Conservation (phyloP, 2,113 vertebrate species). For the Bufo gargarizans region DNA sequence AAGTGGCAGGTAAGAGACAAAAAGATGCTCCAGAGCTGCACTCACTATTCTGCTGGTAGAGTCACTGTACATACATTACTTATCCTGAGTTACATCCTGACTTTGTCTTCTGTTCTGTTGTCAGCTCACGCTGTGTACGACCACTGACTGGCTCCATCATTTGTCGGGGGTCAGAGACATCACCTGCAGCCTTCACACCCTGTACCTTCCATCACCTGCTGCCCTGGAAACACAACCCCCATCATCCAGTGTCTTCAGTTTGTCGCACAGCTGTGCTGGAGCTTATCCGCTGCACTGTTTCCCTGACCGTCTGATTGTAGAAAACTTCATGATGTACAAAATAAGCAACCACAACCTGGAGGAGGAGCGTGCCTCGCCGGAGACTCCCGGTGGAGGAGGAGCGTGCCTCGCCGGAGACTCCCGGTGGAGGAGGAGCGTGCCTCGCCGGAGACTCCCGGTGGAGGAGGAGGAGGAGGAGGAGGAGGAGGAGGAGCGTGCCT, state of each 20-base stretch:
- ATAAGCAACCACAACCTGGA: too few species aligned
- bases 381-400: too few species aligned
- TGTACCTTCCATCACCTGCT: too few species aligned
- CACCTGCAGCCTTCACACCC: too few species aligned
- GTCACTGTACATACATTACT: too few species aligned
- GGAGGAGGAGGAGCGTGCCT: too few species aligned
- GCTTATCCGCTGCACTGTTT: neutral
- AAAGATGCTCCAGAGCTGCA: neutral
- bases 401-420: too few species aligned
- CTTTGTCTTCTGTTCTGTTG: neutral
- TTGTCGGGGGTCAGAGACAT: too few species aligned
- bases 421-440: too few species aligned
- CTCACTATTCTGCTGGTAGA: neutral
- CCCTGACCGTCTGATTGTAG: neutral
- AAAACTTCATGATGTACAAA: neutral
- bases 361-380: too few species aligned
- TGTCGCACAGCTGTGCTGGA: neutral
- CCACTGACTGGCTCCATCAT: neutral
- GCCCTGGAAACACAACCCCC: neutral
- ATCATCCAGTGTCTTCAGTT: neutral
- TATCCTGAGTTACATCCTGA: neutral
- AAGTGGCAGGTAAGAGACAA: slow-evolving; percentile 86
- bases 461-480: too few species aligned
- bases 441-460: too few species aligned
- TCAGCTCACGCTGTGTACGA: neutral